Evolutionary conservation across 2,797 vertebrate genomes (phyloP).

Genomic region (Craterocephalus amniculus): DNA sequence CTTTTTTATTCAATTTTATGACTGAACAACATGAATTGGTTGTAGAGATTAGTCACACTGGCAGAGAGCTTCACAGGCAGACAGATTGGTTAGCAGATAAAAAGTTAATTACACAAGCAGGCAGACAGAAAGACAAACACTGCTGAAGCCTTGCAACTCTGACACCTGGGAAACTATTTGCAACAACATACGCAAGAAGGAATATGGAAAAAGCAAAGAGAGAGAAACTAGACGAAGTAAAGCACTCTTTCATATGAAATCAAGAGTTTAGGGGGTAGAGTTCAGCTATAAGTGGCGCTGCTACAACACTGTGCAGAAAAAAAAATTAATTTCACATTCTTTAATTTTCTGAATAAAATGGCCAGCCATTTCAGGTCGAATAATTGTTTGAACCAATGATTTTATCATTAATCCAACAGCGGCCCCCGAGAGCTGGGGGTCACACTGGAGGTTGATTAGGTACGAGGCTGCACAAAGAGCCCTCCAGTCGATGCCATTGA

Average conservation of each 20-base stretch:
- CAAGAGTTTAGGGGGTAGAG: slow-evolving; percentile 88
- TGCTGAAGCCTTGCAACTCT: slow-evolving; percentile 70
- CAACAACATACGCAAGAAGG: slow-evolving; percentile 49
- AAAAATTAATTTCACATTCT: slow-evolving; percentile 95
- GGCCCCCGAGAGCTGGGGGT: slow-evolving; percentile 97
- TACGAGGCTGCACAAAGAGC: slow-evolving; percentile 98
- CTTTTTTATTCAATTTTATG: neutral
- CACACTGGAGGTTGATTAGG: slow-evolving; percentile 99
- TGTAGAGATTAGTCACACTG: slow-evolving; percentile 1
- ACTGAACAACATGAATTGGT: neutral
- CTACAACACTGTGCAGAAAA: slow-evolving; percentile 83
- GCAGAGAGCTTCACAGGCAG: slow-evolving; percentile 20
- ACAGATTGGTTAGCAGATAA: slow-evolving; percentile 32
- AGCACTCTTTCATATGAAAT: slow-evolving; percentile 82
- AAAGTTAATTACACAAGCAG: slow-evolving; percentile 40
- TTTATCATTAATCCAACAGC: slow-evolving; percentile 98
- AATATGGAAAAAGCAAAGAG: slow-evolving; percentile 36
- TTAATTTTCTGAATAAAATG: slow-evolving; percentile 98
- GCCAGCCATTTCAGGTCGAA: slow-evolving; percentile 98
- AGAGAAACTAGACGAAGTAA: slow-evolving; percentile 78
- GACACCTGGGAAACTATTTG: slow-evolving; percentile 69
- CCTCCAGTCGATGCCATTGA: slow-evolving; percentile 98
- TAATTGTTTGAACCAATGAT: slow-evolving; percentile 99
- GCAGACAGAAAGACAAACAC: slow-evolving; percentile 51
- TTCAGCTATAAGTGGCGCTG: slow-evolving; percentile 93